A percentile compares a stretch with the other conserved stretches of the same genome.
Conservation (phyloP, 2,888 invertebrate species). For the Cephus pulcher region DNA sequence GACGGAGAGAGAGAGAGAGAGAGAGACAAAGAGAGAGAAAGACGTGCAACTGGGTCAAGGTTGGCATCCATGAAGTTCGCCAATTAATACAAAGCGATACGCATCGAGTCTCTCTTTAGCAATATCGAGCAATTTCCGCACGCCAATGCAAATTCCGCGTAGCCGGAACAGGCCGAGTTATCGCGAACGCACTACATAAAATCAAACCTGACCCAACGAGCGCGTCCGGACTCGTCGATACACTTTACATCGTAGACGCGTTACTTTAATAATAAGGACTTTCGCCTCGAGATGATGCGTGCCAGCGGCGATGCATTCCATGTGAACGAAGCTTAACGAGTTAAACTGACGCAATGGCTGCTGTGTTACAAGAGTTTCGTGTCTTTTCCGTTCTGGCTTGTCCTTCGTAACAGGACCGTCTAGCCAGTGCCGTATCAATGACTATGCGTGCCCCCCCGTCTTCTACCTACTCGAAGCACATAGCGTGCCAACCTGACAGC, state of each 20-base stretch:
- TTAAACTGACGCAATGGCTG: conserved; percentile 34
- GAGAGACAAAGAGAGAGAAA: background rate
- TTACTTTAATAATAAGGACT: background rate
- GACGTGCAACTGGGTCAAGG: background rate
- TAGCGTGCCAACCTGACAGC: background rate
- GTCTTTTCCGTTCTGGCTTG: conserved; percentile 32
- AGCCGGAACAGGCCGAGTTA: background rate
- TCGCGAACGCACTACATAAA: background rate
- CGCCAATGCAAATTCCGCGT: background rate
- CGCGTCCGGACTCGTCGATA: background rate
- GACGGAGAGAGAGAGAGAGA: no score
- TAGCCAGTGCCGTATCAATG: conserved; percentile 31
- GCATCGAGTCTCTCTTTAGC: background rate
- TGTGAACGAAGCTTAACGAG: conserved; percentile 32
- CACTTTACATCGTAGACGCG: background rate
- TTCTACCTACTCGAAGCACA: background rate
- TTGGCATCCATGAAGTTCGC: background rate
- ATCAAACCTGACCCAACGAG: background rate
- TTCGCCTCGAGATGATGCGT: background rate
- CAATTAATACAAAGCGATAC: background rate
- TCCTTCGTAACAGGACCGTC: conserved; percentile 17
- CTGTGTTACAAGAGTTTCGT: conserved; percentile 36
- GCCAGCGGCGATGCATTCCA: conserved; percentile 4
- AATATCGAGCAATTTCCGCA: background rate
- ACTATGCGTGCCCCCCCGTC: background rate